phyloP scores from a whole-genome alignment of 2,888 invertebrate species.

The Eristalis arbustorum region DNA sequence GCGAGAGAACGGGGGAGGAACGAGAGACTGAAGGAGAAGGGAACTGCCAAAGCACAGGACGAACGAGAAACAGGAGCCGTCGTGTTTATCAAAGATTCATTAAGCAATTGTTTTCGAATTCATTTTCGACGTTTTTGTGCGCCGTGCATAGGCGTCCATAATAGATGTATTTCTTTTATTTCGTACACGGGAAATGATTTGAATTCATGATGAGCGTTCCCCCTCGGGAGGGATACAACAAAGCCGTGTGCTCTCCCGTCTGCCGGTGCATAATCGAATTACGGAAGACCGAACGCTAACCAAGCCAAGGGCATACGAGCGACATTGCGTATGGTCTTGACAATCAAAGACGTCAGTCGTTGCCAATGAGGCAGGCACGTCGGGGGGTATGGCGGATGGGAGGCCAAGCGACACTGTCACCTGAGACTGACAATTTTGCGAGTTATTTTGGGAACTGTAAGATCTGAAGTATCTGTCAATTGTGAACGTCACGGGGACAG shows the following conservation, averaged over 20 bases:
- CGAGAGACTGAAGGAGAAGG: neutral
- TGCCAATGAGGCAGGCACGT: neutral
- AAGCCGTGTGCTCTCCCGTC: neutral
- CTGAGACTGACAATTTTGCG: neutral
- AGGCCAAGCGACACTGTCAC: neutral
- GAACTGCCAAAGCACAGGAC: neutral
- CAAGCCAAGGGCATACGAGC: neutral
- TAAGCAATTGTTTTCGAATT: slow-evolving; percentile 58
- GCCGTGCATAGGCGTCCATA: slow-evolving; percentile 22
- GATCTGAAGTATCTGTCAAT: neutral
- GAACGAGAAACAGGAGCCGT: neutral
- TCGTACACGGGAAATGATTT: slow-evolving; percentile 46
- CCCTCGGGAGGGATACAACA: slow-evolving; percentile 6
- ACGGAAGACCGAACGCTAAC: neutral
- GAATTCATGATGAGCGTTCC: slow-evolving; percentile 59
- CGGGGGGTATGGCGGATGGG: neutral
- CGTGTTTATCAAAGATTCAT: slow-evolving; percentile 55
- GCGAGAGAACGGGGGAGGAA: neutral
- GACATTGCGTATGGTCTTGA: neutral
- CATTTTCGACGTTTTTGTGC: slow-evolving; percentile 36
- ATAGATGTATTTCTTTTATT: slow-evolving; percentile 43
- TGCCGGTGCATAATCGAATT: neutral
- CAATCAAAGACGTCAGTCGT: neutral
- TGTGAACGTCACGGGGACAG: neutral
- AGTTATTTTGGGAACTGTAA: neutral